Evolutionary conservation across 2,113 vertebrate species (phyloP).

Genomic region (Cephalopterus ornatus): DNA sequence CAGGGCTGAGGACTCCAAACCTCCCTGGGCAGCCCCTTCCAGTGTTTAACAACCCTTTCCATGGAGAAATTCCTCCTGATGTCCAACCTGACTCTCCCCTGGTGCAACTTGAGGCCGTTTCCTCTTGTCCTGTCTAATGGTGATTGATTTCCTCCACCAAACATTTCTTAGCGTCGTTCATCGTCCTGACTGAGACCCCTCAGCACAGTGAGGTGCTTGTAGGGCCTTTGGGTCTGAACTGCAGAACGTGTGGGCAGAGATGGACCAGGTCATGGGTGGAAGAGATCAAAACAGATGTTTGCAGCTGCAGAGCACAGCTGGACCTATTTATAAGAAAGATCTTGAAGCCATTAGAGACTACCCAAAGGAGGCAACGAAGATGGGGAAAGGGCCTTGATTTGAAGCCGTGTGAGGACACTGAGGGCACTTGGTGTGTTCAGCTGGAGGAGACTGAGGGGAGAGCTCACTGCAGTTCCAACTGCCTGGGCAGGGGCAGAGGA

Average conservation of each 20-base stretch:
- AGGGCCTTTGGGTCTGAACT: background rate
- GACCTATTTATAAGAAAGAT: background rate
- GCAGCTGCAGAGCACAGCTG: background rate
- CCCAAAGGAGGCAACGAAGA: background rate
- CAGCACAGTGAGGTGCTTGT: background rate
- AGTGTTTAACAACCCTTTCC: fast-evolving
- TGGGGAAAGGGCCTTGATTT: background rate
- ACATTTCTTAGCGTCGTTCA: fast-evolving
- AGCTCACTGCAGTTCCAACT: background rate
- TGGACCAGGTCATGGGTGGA: background rate
- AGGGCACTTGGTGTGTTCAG: background rate
- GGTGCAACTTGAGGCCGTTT: background rate
- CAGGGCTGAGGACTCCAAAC: background rate
- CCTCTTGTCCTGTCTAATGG: background rate
- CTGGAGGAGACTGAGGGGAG: background rate
- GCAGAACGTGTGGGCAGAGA: background rate
- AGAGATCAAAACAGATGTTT: background rate
- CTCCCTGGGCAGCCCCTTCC: background rate
- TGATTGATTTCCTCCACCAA: background rate
- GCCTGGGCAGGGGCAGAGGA: background rate
- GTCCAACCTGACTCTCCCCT: background rate
- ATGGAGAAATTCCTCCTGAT: fast-evolving
- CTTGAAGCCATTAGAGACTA: background rate
- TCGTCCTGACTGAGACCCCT: fast-evolving
- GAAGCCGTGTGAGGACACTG: background rate